Evolutionary conservation across 2,888 invertebrate species (phyloP), one percentile per base, ranked within the genome.

Genomic region (Barypeithes pellucidus): DNA sequence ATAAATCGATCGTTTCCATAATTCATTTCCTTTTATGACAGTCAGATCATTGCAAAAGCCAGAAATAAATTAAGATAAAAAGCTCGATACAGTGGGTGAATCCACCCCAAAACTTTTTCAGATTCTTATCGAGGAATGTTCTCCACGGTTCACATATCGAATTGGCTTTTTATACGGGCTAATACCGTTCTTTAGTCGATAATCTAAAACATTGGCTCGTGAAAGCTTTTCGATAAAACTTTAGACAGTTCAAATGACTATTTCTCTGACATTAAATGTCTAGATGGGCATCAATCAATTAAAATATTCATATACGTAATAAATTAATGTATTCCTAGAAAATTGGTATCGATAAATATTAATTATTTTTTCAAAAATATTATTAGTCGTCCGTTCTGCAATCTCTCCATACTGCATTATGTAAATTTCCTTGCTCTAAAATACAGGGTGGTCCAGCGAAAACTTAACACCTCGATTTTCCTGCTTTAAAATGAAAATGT

Each of bases 41-140:
- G 74, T 47, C 60, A 68, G 61, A 74, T 74, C 70, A 74, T 73
- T 71, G 71, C 67, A 71, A 62, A 67, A 71, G 57, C 75, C 70
- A 75, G 52, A 75, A 75, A 72, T 75, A 75, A 75, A 75, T 75
- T 75, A 75, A 75, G 75, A 75, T 75, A 71, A 75, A 75, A 75
- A 39, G 59, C 67, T 54, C 67, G 75, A 75, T 75, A 75, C 62
- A 70, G 61, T 47, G 71, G 67, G 67, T 62, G 63, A 62, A 72
- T 67, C 71, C 67, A 71, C 70, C 75, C 73, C 71, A 71, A 71
- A 73, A 66, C 36, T 70, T 74, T 73, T 74, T 62, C 66, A 67
- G 75, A 75, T 75, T 67, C 67, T 67, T 75, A 75, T 75, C 75
- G 14, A 33, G 14, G 22, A 62, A 67, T 52, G 67, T 71, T 72